Percentiles rank a stretch among this genome's conserved stretches.
These are phyloP conservation scores for Leptopilina clavipes DNA, from an alignment of 1,140 invertebrate species.

Conservation along the genomic window DNA sequence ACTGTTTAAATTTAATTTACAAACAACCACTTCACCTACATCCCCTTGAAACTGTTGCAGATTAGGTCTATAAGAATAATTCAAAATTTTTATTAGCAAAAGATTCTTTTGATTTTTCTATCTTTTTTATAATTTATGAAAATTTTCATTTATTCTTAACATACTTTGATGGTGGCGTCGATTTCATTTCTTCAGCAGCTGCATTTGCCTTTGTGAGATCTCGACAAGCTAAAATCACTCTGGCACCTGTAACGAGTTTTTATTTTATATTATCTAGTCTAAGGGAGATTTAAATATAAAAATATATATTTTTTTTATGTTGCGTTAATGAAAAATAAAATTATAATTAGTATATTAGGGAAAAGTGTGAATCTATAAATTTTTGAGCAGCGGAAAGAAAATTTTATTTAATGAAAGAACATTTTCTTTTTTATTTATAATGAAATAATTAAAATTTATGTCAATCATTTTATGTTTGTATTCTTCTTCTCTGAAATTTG, in stretches of 20 bases:
- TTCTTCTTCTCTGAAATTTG: no score
- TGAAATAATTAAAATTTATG: slow-evolving; percentile 62
- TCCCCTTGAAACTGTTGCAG: slow-evolving; percentile 66
- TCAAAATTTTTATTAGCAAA: slow-evolving; percentile 28
- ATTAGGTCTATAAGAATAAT: slow-evolving; percentile 52
- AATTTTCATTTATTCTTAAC: slow-evolving; percentile 16
- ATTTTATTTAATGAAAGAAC: no score
- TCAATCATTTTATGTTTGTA: no score
- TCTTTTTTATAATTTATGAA: background rate
- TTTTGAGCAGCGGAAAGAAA: no score
- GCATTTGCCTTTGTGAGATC: slow-evolving; percentile 75
- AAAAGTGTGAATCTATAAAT: no score
- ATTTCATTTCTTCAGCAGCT: slow-evolving; percentile 70
- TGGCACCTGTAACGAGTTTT: slow-evolving; percentile 70
- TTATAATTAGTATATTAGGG: no score
- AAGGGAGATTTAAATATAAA: no score
- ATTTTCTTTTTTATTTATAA: slow-evolving; percentile 49
- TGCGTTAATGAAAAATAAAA: no score
- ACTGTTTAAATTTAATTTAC: slow-evolving; percentile 82
- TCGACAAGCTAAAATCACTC: slow-evolving; percentile 80
- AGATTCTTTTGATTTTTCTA: background rate
- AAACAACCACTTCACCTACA: slow-evolving; percentile 77
- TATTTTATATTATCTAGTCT: slow-evolving; percentile 59
- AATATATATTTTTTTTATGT: no score
- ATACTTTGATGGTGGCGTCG: slow-evolving; percentile 57